A percentile compares a stretch with the other conserved stretches of the same genome.
These are phyloP conservation scores for Pachyuromys duprasi DNA, from an alignment of 2,797 vertebrate species.

Conservation along the genomic window DNA sequence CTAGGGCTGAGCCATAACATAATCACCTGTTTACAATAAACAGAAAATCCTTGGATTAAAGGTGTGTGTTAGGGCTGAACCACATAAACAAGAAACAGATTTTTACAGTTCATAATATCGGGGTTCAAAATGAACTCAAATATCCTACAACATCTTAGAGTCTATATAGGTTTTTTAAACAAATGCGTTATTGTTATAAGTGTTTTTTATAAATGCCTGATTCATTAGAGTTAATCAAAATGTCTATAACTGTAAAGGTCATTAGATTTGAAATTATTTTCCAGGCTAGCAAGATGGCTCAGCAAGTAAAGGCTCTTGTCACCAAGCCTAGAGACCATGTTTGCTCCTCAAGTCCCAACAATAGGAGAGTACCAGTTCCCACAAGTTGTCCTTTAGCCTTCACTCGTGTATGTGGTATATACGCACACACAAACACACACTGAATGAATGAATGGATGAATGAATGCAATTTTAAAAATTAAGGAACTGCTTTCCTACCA, in stretches of 20 bases:
- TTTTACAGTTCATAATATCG: no score
- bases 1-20: no score
- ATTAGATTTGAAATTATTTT: constrained; percentile 1
- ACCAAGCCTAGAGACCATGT: background rate
- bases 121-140: no score
- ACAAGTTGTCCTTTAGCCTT: background rate
- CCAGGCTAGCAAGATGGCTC: background rate
- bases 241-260: background rate
- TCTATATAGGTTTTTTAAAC: constrained; percentile 9
- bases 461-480: background rate
- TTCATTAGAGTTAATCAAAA: constrained; percentile 17
- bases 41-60: no score
- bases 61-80: no score
- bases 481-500: background rate
- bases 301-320: background rate
- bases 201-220: background rate
- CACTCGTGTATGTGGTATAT: background rate
- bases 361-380: background rate
- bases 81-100: no score
- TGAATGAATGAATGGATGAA: background rate
- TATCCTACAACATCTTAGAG: background rate
- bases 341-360: background rate
- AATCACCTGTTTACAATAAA: no score
- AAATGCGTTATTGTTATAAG: background rate
- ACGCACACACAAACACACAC: background rate